Evolutionary conservation across 92 coral and sea anemone species (phyloP), one percentile per base, ranked within the genome.

Genomic region (Phenganax stokvisi): DNA sequence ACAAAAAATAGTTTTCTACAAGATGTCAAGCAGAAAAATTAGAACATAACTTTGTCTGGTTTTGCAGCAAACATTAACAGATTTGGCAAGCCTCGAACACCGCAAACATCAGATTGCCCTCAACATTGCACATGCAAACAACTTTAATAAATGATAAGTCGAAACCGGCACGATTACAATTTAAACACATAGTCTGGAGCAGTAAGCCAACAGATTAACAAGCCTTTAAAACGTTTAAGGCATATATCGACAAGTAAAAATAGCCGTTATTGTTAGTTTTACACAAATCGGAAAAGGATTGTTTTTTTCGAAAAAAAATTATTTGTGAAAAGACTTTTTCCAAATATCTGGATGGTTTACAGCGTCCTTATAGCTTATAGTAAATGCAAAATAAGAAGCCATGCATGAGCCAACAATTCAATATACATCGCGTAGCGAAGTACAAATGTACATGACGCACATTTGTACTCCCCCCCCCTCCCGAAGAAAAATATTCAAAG

Each of bases 61-160:
- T 25, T 59, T 59, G 65, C 65, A 13, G 16, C 13, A 68, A 11
- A 30, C 54, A 68, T 68, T 75, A 54, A 57, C 56, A 10, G 29
- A 54, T 54, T 75, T 28, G 62, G 80, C 56, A 31, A 30, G 51
- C 80, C 80, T 56, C 80, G 55, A 56, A 75, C 65, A 75, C 80
- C 80, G 66, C 80, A 65, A 75, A 75, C 52, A 30, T 5, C 66
- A 37, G 13, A 31, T 75, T 75, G 80, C 80, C 63, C 25, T 9
- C 9, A 0, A 56, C 16, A 27, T 11, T 0, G 37, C 9, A n/a
- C 31, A 11, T 54, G 56, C 57, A 54, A 75, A 75, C 80, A 75
- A 44, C 52, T 75, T 75, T 75, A 75, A 54, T 75, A 75, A 10
- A 25, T 30, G 57, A 30, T 75, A 55, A 20, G 52, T 55, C 12